Evolutionary conservation across 2,113 vertebrate genomes (phyloP), one percentile per base, ranked within the genome.

Genomic region (human): DNA sequence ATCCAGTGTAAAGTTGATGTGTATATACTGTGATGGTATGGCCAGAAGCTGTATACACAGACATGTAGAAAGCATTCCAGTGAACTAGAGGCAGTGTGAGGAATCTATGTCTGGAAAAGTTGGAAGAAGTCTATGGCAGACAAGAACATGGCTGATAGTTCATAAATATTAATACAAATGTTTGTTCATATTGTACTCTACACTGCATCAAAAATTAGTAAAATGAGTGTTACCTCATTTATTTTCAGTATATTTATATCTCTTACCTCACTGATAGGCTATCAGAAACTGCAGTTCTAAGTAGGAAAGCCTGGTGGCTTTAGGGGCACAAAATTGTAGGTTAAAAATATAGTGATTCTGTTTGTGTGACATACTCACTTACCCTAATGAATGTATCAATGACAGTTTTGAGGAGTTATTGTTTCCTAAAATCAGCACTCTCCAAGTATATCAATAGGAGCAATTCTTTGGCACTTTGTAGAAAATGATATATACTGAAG

Each of bases 351-450:
- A 97, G 91, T 89, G 23, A 89, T 76, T 94, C 86, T 61, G 4
- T 79, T 5, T 64, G 30, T 55, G 14, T 84, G 89, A 57, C 72
- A 93, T 11, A 76, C 93, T 97, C 93, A 96, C 90, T 97, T 93
- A 96, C 95, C 30, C 43, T 98, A 98, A 98, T 94, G 89, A 98
- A 95, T 89, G 75, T 90, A 97, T 91, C 85, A 94, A 78, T 97
- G 97, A 95, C 1, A 2, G 6, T 92, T 89, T 85, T 94, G 75
- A 89, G 87, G 89, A 97, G 70, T 93, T 73, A 94, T 52, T 95
- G n/a, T 98, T 98, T 98, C 82, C 64, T 93, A 94, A 98, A 98
- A 97, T 75, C 43, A 98, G 45, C 52, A 88, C 52, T 96, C 89
- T 98, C 96, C 97, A 98, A 93, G 66, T 96, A 73, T 97, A 97